Base-by-base conservation (phyloP, 2,888 invertebrate species). In the Drosophila crucigera region DNA sequence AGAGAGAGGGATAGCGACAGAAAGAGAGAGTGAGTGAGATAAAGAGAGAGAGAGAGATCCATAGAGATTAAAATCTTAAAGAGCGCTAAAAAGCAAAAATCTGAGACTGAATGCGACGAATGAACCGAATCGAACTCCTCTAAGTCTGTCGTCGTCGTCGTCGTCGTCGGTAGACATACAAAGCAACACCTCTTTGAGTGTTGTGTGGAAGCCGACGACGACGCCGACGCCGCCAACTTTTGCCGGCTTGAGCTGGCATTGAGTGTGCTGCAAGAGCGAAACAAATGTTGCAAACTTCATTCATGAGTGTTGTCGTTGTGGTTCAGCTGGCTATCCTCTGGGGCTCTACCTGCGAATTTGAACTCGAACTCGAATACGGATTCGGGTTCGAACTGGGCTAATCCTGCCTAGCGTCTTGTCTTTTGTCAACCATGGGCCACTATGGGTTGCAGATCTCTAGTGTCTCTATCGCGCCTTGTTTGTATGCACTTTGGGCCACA, bases 41-140 rank as follows among this genome's bases (percentile, higher is more conserved):
- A 41, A 4, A 41, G 14, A 22, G 4, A 22, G 7, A 43, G 65
- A 50, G 39, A 43, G 3, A 39, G n/a, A 56, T 68, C 50, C 39
- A 37, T 63, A 56, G 58, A 90, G 88, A 88, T 88, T 88, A 88
- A 85, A 77, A 88, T 88, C 88, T 88, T 88, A 90, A 87, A 77
- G 86, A 85, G 89, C 86, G 86, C 85, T 84, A 86, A 89, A 83
- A 76, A 86, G 71, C 69, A 78, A 84, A 76, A 73, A 76, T 66
- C 67, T 56, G 54, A 60, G 68, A 68, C 53, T 30, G 30, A 31
- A 56, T 39, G 35, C 16, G 54, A 35, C 28, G 28, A 50, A 19
- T 25, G 55, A 86, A 55, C 60, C 73, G 25, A 47, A 78, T 74
- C 75, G 70, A 87, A 73, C 68, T 66, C 54, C 53, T 63, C 65